Evolutionary conservation across 1,140 invertebrate genomes (phyloP).

Genomic region (Melitaea cinxia): DNA sequence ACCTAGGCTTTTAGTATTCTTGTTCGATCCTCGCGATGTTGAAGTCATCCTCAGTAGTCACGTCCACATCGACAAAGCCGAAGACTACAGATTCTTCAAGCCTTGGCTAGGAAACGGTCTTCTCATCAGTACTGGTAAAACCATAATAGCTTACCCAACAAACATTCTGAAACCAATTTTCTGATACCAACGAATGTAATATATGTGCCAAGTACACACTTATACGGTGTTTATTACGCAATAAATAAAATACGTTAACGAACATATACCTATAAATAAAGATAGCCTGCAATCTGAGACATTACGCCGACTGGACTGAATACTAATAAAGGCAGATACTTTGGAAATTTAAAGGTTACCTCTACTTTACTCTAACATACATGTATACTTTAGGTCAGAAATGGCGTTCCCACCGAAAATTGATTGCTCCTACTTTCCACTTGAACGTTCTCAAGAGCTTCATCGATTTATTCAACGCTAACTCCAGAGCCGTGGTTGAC

Average conservation of each 20-base stretch:
- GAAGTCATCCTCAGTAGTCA: conserved; percentile 89
- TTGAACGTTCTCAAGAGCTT: conserved; percentile 91
- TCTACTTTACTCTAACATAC: neutral
- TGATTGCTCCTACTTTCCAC: conserved; percentile 92
- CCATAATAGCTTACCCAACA: neutral
- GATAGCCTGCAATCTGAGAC: conserved; percentile 16
- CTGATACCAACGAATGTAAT: no score
- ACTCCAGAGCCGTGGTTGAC: conserved; percentile 86
- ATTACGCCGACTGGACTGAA: conserved; percentile 21
- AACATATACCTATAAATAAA: conserved; percentile 12
- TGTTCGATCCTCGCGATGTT: conserved; percentile 88
- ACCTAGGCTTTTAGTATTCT: conserved; percentile 86
- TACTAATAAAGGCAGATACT: conserved; percentile 29
- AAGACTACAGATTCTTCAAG: conserved; percentile 87
- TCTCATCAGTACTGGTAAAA: conserved; percentile 87
- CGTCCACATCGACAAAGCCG: conserved; percentile 88
- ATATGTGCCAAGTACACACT: neutral
- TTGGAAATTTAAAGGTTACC: conserved; percentile 22
- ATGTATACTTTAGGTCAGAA: conserved; percentile 84
- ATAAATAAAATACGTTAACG: conserved; percentile 7
- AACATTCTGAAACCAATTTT: neutral
- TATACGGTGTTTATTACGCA: no score
- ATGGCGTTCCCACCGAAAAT: conserved; percentile 90
- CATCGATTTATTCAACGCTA: conserved; percentile 91
- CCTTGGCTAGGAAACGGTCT: conserved; percentile 89